Evolutionary conservation across 2,888 invertebrate species (phyloP).

Genomic region (Pantelozetes paolii): DNA sequence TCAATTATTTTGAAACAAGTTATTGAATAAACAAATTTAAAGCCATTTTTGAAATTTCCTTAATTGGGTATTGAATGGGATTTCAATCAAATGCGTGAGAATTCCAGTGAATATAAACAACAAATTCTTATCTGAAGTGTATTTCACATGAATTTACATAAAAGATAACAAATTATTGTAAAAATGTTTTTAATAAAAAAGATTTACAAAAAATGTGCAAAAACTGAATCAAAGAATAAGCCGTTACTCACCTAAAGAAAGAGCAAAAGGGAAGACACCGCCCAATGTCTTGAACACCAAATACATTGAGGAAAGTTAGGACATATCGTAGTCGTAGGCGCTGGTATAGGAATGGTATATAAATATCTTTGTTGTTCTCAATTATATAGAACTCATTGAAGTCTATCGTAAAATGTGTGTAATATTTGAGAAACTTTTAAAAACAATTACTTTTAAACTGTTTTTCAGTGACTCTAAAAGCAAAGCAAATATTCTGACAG

Average conservation of each 20-base stretch:
- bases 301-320: not conserved
- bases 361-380: conserved; percentile 11
- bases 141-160: no score
- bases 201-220: not conserved
- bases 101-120: no score
- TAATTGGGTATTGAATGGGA: not conserved
- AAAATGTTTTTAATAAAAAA: not conserved
- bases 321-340: not conserved
- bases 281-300: conserved; percentile 15
- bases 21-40: not conserved
- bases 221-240: not conserved
- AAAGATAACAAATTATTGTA: not conserved
- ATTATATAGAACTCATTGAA: conserved; percentile 12
- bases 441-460: conserved; percentile 10
- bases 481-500: conserved; percentile 26
- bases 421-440: not conserved
- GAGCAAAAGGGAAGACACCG: conserved; percentile 14
- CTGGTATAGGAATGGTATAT: conserved; percentile 18
- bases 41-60: not conserved
- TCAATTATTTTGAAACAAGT: not conserved
- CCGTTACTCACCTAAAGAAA: conserved; percentile 14
- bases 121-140: no score
- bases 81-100: not conserved
- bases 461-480: not conserved
- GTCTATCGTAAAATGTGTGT: conserved; percentile 7